Percentiles rank a stretch among this genome's conserved stretches.
phyloP scores from a whole-genome alignment of 2,113 vertebrate genomes.

The Ceyx melanurus region DNA sequence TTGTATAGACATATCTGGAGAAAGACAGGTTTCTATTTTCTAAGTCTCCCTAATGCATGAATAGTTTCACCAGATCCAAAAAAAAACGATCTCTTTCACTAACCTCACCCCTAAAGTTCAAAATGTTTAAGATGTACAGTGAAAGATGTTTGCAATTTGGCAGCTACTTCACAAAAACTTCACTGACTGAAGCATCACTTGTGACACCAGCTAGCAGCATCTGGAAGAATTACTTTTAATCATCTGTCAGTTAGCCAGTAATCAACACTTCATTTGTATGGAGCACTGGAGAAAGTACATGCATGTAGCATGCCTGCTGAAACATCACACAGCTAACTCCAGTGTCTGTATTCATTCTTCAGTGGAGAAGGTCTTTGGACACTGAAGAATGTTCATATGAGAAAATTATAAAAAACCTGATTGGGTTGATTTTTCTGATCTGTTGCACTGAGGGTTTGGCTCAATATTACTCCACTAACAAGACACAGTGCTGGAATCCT shows the following conservation, averaged over 20 bases:
- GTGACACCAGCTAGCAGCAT: neutral
- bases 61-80: neutral
- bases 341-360: neutral
- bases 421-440: neutral
- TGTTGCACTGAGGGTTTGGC: neutral
- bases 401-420: neutral
- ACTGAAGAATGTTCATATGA: neutral
- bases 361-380: neutral
- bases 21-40: neutral
- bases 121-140: neutral
- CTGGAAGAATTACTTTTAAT: neutral
- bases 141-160: neutral
- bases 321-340: neutral
- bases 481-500: conserved; percentile 13
- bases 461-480: neutral
- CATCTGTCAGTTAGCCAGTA: neutral
- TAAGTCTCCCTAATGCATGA: neutral
- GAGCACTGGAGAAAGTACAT: neutral
- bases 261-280: neutral
- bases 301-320: neutral
- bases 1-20: neutral
- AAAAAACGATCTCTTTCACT: neutral
- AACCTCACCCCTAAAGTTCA: neutral
- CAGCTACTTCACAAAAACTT: neutral
- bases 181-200: neutral